A percentile compares a stretch with the other conserved stretches of the same genome.
These are phyloP conservation scores for Drosophila niveifrons DNA, from an alignment of 2,888 invertebrate genomes.

Conservation along the genomic window DNA sequence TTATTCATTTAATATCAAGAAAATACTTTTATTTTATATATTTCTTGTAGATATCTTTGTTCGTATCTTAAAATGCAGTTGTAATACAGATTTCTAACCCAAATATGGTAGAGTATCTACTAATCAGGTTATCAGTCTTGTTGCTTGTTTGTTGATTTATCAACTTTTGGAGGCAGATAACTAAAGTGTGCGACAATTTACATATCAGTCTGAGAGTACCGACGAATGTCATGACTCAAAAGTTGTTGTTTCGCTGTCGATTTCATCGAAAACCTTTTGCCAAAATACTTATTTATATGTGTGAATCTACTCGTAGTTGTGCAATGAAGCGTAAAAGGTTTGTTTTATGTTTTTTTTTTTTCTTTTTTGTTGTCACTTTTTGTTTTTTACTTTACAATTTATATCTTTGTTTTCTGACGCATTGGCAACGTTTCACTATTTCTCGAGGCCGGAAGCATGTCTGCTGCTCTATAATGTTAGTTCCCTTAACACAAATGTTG, in stretches of 20 bases:
- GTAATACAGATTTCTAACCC: no score
- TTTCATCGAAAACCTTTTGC: slow-evolving; percentile 22
- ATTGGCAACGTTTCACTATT: slow-evolving; percentile 36
- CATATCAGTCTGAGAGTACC: slow-evolving; percentile 13
- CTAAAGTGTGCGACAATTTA: slow-evolving; percentile 31
- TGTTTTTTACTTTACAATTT: slow-evolving; percentile 30
- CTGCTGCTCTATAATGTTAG: slow-evolving; percentile 10
- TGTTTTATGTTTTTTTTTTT: slow-evolving; percentile 9
- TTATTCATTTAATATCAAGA: no score
- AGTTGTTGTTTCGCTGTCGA: slow-evolving; percentile 18
- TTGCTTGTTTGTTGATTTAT: slow-evolving; percentile 3
- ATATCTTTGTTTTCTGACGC: slow-evolving; percentile 53
- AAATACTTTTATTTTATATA: no score
- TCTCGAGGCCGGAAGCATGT: slow-evolving; percentile 48
- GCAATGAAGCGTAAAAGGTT: slow-evolving; percentile 44
- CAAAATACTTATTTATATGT: slow-evolving; percentile 16
- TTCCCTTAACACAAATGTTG: slow-evolving; percentile 31
- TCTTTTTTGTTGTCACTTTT: slow-evolving; percentile 3
- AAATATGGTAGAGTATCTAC: background rate
- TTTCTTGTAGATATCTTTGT: no score
- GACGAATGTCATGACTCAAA: slow-evolving; percentile 35
- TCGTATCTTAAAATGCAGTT: no score
- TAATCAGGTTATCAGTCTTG: background rate
- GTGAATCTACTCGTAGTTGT: slow-evolving; percentile 32
- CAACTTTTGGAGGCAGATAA: slow-evolving; percentile 24